phyloP scores from a whole-genome alignment of 1,140 invertebrate genomes.

The Polypedilum vanderplanki region DNA sequence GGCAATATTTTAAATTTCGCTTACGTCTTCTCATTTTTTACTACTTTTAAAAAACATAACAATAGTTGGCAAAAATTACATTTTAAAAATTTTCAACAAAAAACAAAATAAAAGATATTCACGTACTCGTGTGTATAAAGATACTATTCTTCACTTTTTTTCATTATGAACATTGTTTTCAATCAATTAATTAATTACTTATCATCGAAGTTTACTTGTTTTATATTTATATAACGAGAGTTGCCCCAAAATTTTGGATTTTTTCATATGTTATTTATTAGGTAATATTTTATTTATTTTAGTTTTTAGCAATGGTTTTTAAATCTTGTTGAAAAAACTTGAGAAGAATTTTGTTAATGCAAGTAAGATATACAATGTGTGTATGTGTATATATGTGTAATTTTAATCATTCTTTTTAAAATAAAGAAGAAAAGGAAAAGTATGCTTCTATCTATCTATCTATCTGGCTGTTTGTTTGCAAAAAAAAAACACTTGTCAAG shows the following conservation, averaged over 20 bases:
- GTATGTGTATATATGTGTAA: too few species aligned
- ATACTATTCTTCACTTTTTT: background rate
- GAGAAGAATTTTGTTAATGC: background rate
- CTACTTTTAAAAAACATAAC: background rate
- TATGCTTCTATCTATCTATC: too few species aligned
- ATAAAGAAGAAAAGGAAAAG: too few species aligned
- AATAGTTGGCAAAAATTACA: background rate
- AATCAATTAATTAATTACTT: conserved; percentile 20
- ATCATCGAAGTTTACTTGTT: background rate
- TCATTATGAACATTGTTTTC: conserved; percentile 3
- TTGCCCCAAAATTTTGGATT: background rate
- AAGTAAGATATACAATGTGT: background rate
- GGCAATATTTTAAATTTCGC: background rate
- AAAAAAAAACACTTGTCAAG: too few species aligned
- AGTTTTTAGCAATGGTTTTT: too few species aligned
- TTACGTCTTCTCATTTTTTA: background rate
- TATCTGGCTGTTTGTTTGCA: too few species aligned
- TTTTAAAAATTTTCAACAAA: background rate
- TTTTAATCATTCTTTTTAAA: too few species aligned
- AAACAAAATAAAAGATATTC: conserved; percentile 3
- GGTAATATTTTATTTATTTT: conserved; percentile 2
- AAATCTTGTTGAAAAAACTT: background rate
- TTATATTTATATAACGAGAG: background rate
- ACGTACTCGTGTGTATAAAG: background rate
- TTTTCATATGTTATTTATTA: background rate